phyloP scores from a whole-genome alignment of 2,888 invertebrate species.

The Drosophila sordidula region DNA sequence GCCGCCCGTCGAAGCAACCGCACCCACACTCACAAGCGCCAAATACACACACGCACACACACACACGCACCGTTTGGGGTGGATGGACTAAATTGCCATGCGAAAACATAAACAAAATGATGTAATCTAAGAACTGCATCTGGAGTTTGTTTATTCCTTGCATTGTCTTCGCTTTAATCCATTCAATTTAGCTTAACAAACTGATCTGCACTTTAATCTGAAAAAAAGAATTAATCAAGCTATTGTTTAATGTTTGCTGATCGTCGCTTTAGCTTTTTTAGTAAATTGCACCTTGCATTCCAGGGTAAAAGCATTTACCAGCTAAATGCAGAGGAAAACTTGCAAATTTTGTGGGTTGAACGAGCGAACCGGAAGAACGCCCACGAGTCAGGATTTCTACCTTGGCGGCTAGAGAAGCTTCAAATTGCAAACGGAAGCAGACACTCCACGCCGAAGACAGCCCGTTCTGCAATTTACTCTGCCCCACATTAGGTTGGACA shows the following conservation, averaged over 20 bases:
- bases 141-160: too few relatives aligned
- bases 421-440: conserved; percentile 60
- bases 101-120: conserved; percentile 1
- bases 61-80: not conserved
- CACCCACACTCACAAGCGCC: conserved; percentile 5
- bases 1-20: conserved; percentile 57
- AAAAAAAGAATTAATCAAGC: too few relatives aligned
- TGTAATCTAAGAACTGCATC: too few relatives aligned
- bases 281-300: not conserved
- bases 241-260: not conserved
- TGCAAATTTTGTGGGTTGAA: conserved; percentile 54
- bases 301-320: conserved; percentile 28
- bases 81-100: not conserved
- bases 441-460: conserved; percentile 25
- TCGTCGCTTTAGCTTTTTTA: not conserved
- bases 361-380: conserved; percentile 73
- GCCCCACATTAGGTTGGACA: conserved; percentile 21
- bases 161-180: not conserved
- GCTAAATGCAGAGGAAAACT: conserved; percentile 27
- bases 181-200: not conserved
- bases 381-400: conserved; percentile 55
- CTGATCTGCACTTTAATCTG: not conserved
- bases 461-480: conserved; percentile 16
- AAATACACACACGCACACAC: not conserved
- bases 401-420: conserved; percentile 2